Evolutionary conservation across 2,113 vertebrate genomes (phyloP), one percentile per base, ranked within the genome.

Genomic region (Phrynosoma blainvillii): DNA sequence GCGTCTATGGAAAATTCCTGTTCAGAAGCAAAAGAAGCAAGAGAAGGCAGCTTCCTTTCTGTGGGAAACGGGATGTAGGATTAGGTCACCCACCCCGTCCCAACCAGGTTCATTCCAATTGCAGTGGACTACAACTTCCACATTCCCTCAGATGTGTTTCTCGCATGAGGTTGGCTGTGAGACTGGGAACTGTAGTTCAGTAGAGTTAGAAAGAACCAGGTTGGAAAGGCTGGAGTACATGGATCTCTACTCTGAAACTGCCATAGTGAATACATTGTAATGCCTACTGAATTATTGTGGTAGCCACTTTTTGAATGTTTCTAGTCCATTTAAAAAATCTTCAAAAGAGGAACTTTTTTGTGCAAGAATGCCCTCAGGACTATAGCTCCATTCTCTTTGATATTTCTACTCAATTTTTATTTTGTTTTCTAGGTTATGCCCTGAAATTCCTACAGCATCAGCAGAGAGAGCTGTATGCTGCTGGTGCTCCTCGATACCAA

Each of bases 401-500:
- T n/a, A 40, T 23, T n/a, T 40, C 74, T 47, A 84, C 25, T 14
- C 52, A n/a, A 70, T n/a, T 54, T 11, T 71, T 11, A 3, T 27
- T 82, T 42, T 79, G 66, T 21, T 36, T 78, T 68, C 54, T 83
- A 96, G 96, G 96, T 47, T 96, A 96, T 65, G 80, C 95, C 0
- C 74, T 96, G 88, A 73, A 87, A 65, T 94, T 92, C 91, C 78
- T 94, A 81, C 73, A 84, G 66, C 91, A 75, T 30, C 21, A 0
- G 27, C 6, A 32, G 6, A 11, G 2, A 9, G 54, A 7, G 0
- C 74, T 95, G 54, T 76, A 95, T 84, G 94, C 94, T 1, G 89
- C 77, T 11, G 95, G 95, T 66, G 95, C 95, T 20, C 95, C 95
- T 21, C 86, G 95, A 25, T 94, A 95, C 66, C 94, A 93, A 84